These are phyloP conservation scores for Glareola pratincola DNA, from an alignment of 2,113 vertebrate genomes.

Conservation along the genomic window DNA sequence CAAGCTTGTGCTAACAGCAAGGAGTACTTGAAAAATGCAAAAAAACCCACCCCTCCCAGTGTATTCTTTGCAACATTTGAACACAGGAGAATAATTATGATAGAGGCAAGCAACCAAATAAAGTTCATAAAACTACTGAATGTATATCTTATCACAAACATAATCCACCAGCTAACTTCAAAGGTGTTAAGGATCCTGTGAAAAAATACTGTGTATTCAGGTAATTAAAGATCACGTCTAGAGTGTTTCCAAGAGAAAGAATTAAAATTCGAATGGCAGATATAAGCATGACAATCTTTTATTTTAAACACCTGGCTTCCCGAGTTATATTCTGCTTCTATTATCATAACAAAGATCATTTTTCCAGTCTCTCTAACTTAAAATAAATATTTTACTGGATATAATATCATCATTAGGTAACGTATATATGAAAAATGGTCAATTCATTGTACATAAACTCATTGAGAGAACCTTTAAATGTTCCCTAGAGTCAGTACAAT, in stretches of 20 bases:
- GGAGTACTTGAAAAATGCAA: not conserved
- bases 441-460: not conserved
- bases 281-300: not conserved
- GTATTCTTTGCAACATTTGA: not conserved
- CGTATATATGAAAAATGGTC: not conserved
- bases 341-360: not conserved
- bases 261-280: not conserved
- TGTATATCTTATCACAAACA: not conserved
- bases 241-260: not conserved
- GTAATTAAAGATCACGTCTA: not conserved
- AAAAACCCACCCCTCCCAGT: not conserved
- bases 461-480: not conserved
- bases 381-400: not conserved
- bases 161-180: not conserved
- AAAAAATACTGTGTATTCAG: not conserved
- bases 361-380: not conserved
- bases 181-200: not conserved
- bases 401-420: not conserved
- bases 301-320: not conserved
- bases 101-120: not conserved
- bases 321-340: not conserved
- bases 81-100: not conserved
- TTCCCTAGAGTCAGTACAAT: not conserved
- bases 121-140: not conserved
- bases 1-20: not conserved